Evolutionary conservation across 1,140 invertebrate genomes (phyloP).

Genomic region (Pentalonia nigronervosa): DNA sequence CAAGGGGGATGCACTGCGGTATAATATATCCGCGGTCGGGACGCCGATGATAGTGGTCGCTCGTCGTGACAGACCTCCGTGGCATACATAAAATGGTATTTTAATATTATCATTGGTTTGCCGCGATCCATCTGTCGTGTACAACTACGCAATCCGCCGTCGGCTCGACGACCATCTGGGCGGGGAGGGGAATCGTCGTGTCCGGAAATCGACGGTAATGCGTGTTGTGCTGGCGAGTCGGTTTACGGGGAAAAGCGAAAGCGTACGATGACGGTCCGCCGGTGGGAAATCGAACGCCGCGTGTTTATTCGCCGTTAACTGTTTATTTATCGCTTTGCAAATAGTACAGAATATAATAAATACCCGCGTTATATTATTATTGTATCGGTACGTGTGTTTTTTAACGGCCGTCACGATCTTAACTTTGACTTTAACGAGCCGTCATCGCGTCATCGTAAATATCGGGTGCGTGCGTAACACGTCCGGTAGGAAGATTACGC

Average conservation of each 20-base stretch:
- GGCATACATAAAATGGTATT: neutral
- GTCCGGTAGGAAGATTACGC: neutral
- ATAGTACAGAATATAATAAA: too few relatives aligned
- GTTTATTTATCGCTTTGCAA: neutral
- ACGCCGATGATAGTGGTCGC: neutral
- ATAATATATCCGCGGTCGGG: constrained; percentile 40
- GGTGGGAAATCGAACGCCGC: neutral
- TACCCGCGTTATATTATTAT: neutral
- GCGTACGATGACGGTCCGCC: neutral
- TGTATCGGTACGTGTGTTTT: neutral
- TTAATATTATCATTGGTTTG: neutral
- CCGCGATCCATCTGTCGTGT: neutral
- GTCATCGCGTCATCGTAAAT: neutral
- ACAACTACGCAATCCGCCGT: neutral
- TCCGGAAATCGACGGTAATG: neutral
- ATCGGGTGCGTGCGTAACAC: neutral
- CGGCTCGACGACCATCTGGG: neutral
- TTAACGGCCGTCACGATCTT: neutral
- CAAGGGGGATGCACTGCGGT: neutral
- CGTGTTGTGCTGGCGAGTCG: neutral
- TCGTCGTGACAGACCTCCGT: neutral
- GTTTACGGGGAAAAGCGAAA: constrained; percentile 15
- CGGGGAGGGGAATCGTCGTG: neutral
- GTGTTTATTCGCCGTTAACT: neutral
- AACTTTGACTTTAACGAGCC: constrained; percentile 15